A percentile compares a stretch with the other conserved stretches of the same genome.
phyloP scores from a whole-genome alignment of 2,888 invertebrate genomes.

The Hartigia nigra region DNA sequence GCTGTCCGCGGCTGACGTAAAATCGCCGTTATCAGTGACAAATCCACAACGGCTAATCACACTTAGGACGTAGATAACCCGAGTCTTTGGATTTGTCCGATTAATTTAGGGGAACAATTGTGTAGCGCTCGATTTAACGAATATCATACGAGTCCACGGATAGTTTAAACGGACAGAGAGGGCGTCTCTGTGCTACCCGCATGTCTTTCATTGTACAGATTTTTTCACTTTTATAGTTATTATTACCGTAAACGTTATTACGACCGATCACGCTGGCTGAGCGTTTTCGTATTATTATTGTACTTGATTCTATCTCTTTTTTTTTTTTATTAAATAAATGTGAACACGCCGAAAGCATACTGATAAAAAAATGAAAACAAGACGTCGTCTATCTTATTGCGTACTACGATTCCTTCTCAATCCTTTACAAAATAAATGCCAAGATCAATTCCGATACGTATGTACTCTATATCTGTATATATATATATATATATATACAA shows the following conservation, averaged over 20 bases:
- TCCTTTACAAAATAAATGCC: neutral
- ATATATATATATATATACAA: neutral
- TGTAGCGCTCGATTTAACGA: neutral
- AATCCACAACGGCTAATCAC: neutral
- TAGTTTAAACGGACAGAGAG: conserved; percentile 59
- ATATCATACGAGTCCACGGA: conserved; percentile 23
- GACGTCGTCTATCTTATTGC: neutral
- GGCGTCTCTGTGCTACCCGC: conserved; percentile 65
- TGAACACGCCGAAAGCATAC: conserved; percentile 59
- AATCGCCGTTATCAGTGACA: neutral
- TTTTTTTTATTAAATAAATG: conserved; percentile 64
- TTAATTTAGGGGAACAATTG: neutral
- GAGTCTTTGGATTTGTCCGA: neutral
- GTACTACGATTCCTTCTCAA: neutral
- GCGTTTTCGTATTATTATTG: conserved; percentile 61
- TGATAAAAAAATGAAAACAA: neutral
- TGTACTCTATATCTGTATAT: neutral
- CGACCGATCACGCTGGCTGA: conserved; percentile 51
- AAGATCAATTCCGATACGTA: neutral
- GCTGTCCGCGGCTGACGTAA: neutral
- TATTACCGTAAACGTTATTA: conserved; percentile 54
- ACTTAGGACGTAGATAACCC: neutral
- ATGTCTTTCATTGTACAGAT: conserved; percentile 67
- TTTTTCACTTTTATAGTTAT: conserved; percentile 66
- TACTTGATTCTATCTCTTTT: conserved; percentile 53